A percentile compares a stretch with the other conserved stretches of the same genome.
phyloP scores from a whole-genome alignment of 2,888 invertebrate genomes.

The Stenodera caucasica region DNA sequence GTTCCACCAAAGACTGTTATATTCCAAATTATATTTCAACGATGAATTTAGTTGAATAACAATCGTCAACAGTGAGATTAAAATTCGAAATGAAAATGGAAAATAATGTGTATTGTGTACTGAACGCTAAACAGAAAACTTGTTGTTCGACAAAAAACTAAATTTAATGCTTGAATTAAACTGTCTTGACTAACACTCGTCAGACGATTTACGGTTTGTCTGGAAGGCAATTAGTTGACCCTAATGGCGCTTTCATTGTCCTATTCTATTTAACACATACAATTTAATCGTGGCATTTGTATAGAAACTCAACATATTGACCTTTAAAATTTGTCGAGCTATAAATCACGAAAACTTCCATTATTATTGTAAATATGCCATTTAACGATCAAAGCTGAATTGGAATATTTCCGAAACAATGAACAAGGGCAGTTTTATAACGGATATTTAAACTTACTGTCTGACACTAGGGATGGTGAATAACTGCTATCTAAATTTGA shows the following conservation, averaged over 20 bases:
- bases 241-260: constrained; percentile 24
- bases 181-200: not conserved
- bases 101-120: too few relatives aligned
- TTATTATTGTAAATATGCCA: too few relatives aligned
- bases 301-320: too few relatives aligned
- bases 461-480: not conserved
- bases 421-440: too few relatives aligned
- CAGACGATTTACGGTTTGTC: constrained; percentile 26
- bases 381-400: too few relatives aligned
- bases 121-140: not conserved
- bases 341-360: too few relatives aligned
- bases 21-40: constrained; percentile 2
- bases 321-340: not conserved
- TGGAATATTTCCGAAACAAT: too few relatives aligned
- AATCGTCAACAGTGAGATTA: too few relatives aligned
- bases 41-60: constrained; percentile 6
- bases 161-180: not conserved
- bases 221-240: constrained; percentile 26
- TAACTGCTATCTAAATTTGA: constrained; percentile 16
- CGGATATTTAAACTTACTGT: too few relatives aligned
- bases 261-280: too few relatives aligned
- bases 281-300: too few relatives aligned
- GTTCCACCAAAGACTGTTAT: not conserved
- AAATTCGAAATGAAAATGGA: too few relatives aligned
- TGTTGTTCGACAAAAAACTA: not conserved